phyloP scores from a whole-genome alignment of 2,113 vertebrate species.

The Ciconia boyciana region DNA sequence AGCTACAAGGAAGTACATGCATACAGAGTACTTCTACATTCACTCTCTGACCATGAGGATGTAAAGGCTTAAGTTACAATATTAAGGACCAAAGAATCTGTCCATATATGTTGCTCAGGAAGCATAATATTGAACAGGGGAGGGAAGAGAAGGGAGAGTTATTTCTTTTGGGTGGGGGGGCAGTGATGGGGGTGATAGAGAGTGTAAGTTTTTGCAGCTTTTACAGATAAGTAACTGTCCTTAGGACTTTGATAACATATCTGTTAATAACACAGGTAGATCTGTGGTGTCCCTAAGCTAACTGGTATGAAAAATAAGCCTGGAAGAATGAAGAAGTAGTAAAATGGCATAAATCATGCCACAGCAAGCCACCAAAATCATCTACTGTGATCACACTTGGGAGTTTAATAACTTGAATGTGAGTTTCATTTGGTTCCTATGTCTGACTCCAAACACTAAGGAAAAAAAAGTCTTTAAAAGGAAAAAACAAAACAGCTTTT shows the following conservation, averaged over 20 bases:
- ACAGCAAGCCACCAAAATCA: neutral
- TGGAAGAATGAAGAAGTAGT: neutral
- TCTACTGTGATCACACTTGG: neutral
- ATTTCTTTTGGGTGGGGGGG: neutral
- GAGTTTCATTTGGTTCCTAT: neutral
- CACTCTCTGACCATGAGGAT: neutral
- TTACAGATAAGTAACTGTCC: neutral
- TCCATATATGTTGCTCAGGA: neutral
- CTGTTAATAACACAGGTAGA: neutral
- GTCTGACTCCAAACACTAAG: neutral
- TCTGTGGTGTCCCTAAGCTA: neutral
- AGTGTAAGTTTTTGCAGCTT: neutral
- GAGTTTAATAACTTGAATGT: neutral
- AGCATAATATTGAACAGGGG: neutral
- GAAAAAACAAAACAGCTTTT: neutral
- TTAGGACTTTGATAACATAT: neutral
- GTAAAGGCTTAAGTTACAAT: neutral
- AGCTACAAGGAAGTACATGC: slow-evolving; percentile 25
- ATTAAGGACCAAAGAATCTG: neutral
- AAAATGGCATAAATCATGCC: neutral
- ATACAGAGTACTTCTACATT: slow-evolving; percentile 37
- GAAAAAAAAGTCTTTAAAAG: neutral
- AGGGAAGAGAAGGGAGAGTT: neutral
- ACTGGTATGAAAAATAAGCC: neutral
- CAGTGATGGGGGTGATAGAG: neutral